These are phyloP conservation scores for Malthinus flaveolus DNA, from an alignment of 2,888 invertebrate genomes.

Conservation along the genomic window DNA sequence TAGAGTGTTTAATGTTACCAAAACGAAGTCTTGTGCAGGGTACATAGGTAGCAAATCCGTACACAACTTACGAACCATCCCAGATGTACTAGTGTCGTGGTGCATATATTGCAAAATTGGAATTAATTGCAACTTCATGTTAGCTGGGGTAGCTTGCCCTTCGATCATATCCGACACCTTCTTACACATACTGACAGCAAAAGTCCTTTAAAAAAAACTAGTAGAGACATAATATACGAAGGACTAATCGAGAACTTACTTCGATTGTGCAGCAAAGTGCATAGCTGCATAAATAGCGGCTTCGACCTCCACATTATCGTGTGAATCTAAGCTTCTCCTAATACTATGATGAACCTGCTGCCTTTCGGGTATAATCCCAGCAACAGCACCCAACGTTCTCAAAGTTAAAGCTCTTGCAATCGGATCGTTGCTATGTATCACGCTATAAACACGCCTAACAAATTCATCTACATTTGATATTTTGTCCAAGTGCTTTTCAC, in stretches of 20 bases:
- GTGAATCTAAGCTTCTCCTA: conserved; percentile 86
- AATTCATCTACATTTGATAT: conserved; percentile 95
- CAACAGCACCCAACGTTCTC: conserved; percentile 87
- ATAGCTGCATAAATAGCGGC: conserved; percentile 95
- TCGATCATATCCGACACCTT: conserved; percentile 95
- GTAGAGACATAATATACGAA: neutral
- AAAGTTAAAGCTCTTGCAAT: conserved; percentile 90
- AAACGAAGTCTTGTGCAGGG: conserved; percentile 78
- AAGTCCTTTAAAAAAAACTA: conserved; percentile 66
- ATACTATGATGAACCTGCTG: conserved; percentile 96
- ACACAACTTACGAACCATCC: conserved; percentile 73
- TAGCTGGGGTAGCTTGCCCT: conserved; percentile 88
- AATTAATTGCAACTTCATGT: conserved; percentile 87
- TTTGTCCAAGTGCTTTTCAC: conserved; percentile 94
- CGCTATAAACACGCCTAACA: conserved; percentile 86
- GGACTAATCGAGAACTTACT: conserved; percentile 57
- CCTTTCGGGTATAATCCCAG: conserved; percentile 89
- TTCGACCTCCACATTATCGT: conserved; percentile 93
- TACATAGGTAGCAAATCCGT: conserved; percentile 74
- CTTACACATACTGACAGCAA: conserved; percentile 93
- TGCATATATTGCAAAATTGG: conserved; percentile 93
- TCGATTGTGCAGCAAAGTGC: conserved; percentile 93
- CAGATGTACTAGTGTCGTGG: conserved; percentile 67
- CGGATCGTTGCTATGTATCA: conserved; percentile 96
- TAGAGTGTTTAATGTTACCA: conserved; percentile 82